phyloP scores from a whole-genome alignment of 2,797 vertebrate genomes.

The Nannoperca obscura region DNA sequence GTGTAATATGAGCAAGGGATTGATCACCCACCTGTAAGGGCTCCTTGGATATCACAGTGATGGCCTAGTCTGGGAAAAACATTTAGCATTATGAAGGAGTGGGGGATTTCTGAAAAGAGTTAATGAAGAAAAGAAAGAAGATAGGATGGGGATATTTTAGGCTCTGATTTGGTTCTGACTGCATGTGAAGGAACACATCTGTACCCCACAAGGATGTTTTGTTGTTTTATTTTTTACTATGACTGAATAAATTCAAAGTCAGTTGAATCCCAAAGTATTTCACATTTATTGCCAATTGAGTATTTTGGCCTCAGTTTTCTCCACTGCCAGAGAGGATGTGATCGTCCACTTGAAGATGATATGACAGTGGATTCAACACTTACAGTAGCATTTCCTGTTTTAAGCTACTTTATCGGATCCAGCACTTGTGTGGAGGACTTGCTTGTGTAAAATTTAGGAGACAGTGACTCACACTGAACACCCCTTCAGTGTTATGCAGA shows the following conservation, averaged over 20 bases:
- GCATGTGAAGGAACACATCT: conserved; percentile 13
- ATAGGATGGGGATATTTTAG: neutral
- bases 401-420: conserved; percentile 23
- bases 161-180: neutral
- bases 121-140: neutral
- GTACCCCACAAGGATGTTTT: conserved; percentile 14
- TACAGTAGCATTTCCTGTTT: conserved; percentile 17
- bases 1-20: conserved; percentile 40
- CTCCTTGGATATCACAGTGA: conserved; percentile 37
- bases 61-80: conserved; percentile 37
- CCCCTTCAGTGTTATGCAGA: conserved; percentile 5
- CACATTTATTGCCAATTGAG: conserved; percentile 22
- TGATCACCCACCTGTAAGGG: conserved; percentile 25
- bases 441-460: conserved; percentile 31
- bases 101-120: neutral
- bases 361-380: conserved; percentile 19
- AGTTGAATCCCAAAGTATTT: conserved; percentile 29
- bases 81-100: conserved; percentile 8
- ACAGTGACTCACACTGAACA: conserved; percentile 14
- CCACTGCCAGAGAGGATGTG: conserved; percentile 7
- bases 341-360: conserved; percentile 40
- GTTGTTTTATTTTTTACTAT: conserved; percentile 1
- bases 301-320: conserved; percentile 32
- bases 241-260: conserved; percentile 35
- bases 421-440: conserved; percentile 22